Percentiles rank a stretch among this genome's conserved stretches.
phyloP scores from a whole-genome alignment of 2,113 vertebrate genomes.

The Sakesphorus luctuosus region DNA sequence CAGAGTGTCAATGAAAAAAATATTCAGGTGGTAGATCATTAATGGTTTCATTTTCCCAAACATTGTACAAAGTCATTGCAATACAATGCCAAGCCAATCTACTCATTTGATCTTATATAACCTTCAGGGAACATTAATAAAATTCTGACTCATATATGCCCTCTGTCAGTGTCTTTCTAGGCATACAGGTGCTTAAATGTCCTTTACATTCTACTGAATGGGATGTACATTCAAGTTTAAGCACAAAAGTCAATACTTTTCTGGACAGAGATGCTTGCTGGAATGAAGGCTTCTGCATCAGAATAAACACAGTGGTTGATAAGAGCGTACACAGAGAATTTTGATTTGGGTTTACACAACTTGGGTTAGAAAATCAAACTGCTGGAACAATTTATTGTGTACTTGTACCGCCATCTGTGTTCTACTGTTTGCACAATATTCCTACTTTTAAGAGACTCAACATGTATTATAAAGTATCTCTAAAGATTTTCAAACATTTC shows the following conservation, averaged over 20 bases:
- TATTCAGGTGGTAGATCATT: conserved; percentile 45
- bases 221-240: conserved; percentile 45
- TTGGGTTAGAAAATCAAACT: conserved; percentile 35
- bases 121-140: conserved; percentile 63
- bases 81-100: conserved; percentile 42
- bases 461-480: background rate
- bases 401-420: background rate
- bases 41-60: conserved; percentile 62
- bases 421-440: background rate
- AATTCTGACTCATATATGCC: conserved; percentile 47
- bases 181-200: conserved; percentile 36
- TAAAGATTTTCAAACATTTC: conserved; percentile 3
- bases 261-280: conserved; percentile 37
- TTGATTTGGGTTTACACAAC: conserved; percentile 44
- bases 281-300: conserved; percentile 40
- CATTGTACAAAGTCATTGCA: conserved; percentile 48
- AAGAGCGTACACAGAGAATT: conserved; percentile 47
- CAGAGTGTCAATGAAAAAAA: conserved; percentile 38
- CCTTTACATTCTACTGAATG: conserved; percentile 39
- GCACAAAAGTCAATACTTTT: conserved; percentile 60
- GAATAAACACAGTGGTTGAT: conserved; percentile 44
- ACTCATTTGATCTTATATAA: conserved; percentile 50
- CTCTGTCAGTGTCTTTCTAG: conserved; percentile 53
- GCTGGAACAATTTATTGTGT: background rate
- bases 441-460: background rate